phyloP scores from a whole-genome alignment of 2,797 vertebrate species.

The Fistularia tabacaria region DNA sequence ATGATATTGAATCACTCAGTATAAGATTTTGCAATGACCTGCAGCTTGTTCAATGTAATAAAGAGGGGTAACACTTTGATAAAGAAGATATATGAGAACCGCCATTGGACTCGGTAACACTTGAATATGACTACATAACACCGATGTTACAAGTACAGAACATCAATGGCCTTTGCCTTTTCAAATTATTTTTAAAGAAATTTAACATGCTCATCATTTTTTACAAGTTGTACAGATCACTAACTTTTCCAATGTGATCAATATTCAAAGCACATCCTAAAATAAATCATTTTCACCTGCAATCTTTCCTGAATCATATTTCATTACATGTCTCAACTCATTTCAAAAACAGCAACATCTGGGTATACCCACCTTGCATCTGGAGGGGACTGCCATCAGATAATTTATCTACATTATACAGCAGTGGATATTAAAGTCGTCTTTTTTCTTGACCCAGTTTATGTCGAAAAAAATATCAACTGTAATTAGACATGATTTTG shows the following conservation, averaged over 20 bases:
- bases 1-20: no score
- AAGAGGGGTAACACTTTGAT: constrained; percentile 42
- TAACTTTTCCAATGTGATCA: constrained; percentile 41
- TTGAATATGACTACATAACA: constrained; percentile 65
- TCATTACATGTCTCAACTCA: constrained; percentile 27
- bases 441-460: no score
- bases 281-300: no score
- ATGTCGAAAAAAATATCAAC: no score
- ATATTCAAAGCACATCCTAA: constrained; percentile 18
- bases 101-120: constrained; percentile 59
- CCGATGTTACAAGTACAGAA: constrained; percentile 68
- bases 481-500: no score
- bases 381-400: no score
- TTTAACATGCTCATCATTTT: constrained; percentile 68
- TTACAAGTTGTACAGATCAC: constrained; percentile 66
- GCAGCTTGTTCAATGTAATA: no score
- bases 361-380: no score
- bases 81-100: constrained; percentile 51
- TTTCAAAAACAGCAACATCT: constrained; percentile 10
- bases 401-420: not conserved
- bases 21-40: no score
- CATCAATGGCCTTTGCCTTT: constrained; percentile 66
- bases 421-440: constrained; percentile 37
- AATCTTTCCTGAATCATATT: constrained; percentile 14
- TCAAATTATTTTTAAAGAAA: constrained; percentile 38